These are phyloP conservation scores for Sepiola atlantica DNA, from an alignment of 2,888 invertebrate species.

Conservation along the genomic window DNA sequence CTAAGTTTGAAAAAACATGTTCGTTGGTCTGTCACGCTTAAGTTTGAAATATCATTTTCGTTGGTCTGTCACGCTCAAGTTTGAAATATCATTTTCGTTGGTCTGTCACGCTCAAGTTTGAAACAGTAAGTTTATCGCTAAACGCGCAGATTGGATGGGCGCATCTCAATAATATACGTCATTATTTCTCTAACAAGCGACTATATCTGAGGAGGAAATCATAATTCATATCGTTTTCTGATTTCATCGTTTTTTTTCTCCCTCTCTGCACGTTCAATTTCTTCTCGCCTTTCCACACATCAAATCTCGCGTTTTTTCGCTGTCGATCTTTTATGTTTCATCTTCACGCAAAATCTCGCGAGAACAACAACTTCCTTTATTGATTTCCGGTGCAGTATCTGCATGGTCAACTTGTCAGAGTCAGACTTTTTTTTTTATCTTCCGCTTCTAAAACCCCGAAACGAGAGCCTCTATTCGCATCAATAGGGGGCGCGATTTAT, in stretches of 20 bases:
- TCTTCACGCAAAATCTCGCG: neutral
- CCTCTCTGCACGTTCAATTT: neutral
- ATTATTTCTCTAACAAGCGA: too few relatives aligned
- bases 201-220: too few relatives aligned
- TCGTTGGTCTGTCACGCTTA: too few relatives aligned
- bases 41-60: too few relatives aligned
- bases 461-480: neutral
- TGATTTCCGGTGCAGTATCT: neutral
- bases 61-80: too few relatives aligned
- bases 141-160: too few relatives aligned
- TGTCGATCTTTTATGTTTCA: conserved; percentile 32
- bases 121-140: too few relatives aligned
- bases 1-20: too few relatives aligned
- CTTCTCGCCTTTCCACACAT: neutral
- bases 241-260: neutral
- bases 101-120: too few relatives aligned
- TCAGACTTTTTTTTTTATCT: too few relatives aligned
- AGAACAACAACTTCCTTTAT: neutral
- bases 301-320: conserved; percentile 13
- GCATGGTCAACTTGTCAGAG: neutral
- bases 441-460: neutral
- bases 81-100: too few relatives aligned
- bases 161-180: too few relatives aligned
- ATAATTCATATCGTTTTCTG: neutral
- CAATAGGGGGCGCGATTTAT: neutral